Conservation (phyloP, 2,888 invertebrate genomes). For the Nineta flava region DNA sequence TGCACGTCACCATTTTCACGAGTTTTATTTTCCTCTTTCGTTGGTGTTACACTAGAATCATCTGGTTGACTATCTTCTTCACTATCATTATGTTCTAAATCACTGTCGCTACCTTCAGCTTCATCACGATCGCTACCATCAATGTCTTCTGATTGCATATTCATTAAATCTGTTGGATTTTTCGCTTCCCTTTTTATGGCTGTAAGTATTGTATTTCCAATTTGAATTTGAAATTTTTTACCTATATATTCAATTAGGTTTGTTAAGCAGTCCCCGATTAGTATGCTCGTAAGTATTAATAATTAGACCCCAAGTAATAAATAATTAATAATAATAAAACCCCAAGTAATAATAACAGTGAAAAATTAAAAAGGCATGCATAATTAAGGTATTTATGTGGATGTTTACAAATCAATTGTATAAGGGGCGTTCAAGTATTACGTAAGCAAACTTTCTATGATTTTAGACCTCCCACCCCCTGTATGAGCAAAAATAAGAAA, state of each 20-base stretch:
- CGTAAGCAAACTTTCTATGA: too few species aligned
- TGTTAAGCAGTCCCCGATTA: slow-evolving; percentile 1
- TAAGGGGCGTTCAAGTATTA: too few species aligned
- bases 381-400: too few species aligned
- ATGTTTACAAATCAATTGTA: too few species aligned
- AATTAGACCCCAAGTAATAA: not conserved
- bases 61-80: slow-evolving; percentile 19
- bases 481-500: too few species aligned
- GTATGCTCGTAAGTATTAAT: slow-evolving; percentile 1
- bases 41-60: slow-evolving; percentile 5
- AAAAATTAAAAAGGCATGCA: too few species aligned
- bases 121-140: slow-evolving; percentile 47
- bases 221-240: slow-evolving; percentile 39
- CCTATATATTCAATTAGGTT: slow-evolving; percentile 6
- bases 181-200: slow-evolving; percentile 32
- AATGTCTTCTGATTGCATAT: slow-evolving; percentile 40
- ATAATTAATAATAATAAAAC: not conserved
- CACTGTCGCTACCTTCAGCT: slow-evolving; percentile 61
- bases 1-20: not conserved
- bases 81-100: slow-evolving; percentile 34
- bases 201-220: slow-evolving; percentile 51
- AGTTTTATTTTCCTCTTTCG: slow-evolving; percentile 5
- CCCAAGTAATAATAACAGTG: too few species aligned
- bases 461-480: too few species aligned
- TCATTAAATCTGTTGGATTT: slow-evolving; percentile 34